Conservation (phyloP, 2,888 invertebrate species). For the Ophion costatus region DNA sequence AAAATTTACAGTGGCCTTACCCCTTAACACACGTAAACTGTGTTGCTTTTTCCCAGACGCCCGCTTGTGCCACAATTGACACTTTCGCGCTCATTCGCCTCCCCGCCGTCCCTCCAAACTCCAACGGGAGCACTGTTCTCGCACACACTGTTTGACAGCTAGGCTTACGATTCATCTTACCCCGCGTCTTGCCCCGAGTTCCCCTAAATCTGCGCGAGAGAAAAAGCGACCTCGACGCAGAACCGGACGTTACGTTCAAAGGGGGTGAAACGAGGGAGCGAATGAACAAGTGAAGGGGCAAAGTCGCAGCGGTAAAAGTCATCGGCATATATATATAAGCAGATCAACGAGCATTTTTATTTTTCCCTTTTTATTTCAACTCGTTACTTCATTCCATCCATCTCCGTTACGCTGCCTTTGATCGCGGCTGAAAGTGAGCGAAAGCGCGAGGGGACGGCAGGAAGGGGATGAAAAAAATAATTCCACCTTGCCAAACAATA, state of each 20-base stretch:
- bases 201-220: background rate
- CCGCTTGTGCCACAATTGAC: too few relatives aligned
- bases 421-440: constrained; percentile 46
- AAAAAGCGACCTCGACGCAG: constrained; percentile 18
- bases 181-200: too few relatives aligned
- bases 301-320: constrained; percentile 34
- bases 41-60: too few relatives aligned
- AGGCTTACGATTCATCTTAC: too few relatives aligned
- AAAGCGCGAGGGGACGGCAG: constrained; percentile 57
- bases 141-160: too few relatives aligned
- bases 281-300: constrained; percentile 52
- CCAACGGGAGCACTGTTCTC: too few relatives aligned
- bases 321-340: constrained; percentile 49
- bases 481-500: constrained; percentile 74
- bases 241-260: constrained; percentile 25
- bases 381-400: constrained; percentile 1
- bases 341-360: constrained; percentile 53
- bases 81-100: too few relatives aligned
- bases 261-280: constrained; percentile 38
- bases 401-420: constrained; percentile 66
- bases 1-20: too few relatives aligned
- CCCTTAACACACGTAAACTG: too few relatives aligned
- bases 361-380: constrained; percentile 18
- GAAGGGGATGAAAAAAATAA: constrained; percentile 70
- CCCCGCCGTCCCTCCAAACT: too few relatives aligned